Evolutionary conservation across 2,888 invertebrate genomes (phyloP).

Genomic region (Drosophila glabriapex): DNA sequence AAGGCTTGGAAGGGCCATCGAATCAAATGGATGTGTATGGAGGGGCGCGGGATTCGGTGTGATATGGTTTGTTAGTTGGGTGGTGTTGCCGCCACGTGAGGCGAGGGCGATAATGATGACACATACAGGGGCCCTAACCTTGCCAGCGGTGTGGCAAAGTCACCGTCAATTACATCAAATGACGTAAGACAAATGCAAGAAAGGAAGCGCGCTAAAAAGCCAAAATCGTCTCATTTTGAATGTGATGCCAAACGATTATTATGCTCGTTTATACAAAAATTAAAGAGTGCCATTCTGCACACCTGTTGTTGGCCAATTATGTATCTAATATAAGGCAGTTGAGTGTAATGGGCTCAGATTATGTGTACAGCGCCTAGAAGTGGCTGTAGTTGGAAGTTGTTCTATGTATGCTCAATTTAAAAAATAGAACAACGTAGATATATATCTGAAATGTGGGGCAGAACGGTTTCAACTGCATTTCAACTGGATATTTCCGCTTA

Average conservation of each 20-base stretch:
- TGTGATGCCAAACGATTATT: conserved; percentile 18
- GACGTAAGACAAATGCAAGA: conserved; percentile 59
- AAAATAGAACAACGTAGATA: background rate
- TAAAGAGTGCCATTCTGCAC: background rate
- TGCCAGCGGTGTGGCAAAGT: conserved; percentile 51
- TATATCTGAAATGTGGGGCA: background rate
- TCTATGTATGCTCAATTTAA: background rate
- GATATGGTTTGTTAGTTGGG: background rate
- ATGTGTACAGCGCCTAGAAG: background rate
- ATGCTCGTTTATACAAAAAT: background rate
- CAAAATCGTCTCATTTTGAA: conserved; percentile 28
- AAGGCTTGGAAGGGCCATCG: conserved; percentile 50
- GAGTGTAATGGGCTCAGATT: background rate
- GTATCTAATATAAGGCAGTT: background rate
- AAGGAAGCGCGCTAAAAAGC: conserved; percentile 4
- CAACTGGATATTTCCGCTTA: conserved; percentile 8
- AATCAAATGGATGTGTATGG: background rate
- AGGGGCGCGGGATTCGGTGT: background rate
- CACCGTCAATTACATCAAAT: conserved; percentile 51
- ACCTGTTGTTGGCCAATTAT: background rate
- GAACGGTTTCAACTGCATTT: background rate
- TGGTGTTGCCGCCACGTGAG: conserved; percentile 44
- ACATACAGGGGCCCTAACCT: conserved; percentile 62
- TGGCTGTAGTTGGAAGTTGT: background rate
- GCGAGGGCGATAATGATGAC: conserved; percentile 74